These are phyloP conservation scores for Aspidoscelis tigris DNA, from an alignment of 2,113 vertebrate species.

Conservation along the genomic window DNA sequence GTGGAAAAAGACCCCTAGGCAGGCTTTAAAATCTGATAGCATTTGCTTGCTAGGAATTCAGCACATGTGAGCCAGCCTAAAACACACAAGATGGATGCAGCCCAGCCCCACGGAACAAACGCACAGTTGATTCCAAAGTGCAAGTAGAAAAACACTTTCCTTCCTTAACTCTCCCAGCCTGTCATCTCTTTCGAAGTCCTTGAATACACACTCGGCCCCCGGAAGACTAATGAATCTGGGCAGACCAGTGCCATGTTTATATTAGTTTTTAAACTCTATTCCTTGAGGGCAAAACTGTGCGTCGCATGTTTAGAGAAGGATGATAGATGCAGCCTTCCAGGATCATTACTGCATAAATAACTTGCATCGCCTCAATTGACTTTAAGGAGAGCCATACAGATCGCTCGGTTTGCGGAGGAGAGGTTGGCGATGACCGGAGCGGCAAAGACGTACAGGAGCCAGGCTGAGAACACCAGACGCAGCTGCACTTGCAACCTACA, in stretches of 20 bases:
- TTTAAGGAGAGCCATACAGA: neutral
- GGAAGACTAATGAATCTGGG: slow-evolving; percentile 12
- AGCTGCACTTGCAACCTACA: neutral
- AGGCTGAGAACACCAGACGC: neutral
- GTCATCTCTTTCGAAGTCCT: neutral
- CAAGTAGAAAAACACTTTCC: neutral
- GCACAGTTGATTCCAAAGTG: neutral
- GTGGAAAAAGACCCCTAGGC: neutral
- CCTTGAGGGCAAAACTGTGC: slow-evolving; percentile 15
- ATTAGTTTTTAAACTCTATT: slow-evolving; percentile 39
- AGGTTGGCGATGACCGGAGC: neutral
- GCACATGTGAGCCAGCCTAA: no score
- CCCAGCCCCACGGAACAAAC: neutral
- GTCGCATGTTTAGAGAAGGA: slow-evolving; percentile 31
- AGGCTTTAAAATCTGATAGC: neutral
- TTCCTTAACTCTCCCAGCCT: neutral
- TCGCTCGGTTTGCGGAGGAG: neutral
- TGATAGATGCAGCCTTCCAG: slow-evolving; percentile 23
- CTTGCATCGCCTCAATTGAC: neutral
- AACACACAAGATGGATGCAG: no score
- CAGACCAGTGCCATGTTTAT: slow-evolving; percentile 22
- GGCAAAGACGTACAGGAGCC: no score
- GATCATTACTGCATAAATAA: slow-evolving; percentile 25
- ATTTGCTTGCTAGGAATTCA: neutral
- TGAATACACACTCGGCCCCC: slow-evolving; percentile 8